Evolutionary conservation across 2,888 invertebrate genomes (phyloP), one percentile per base, ranked within the genome.

Genomic region (Gastracanthus pulcherrimus): DNA sequence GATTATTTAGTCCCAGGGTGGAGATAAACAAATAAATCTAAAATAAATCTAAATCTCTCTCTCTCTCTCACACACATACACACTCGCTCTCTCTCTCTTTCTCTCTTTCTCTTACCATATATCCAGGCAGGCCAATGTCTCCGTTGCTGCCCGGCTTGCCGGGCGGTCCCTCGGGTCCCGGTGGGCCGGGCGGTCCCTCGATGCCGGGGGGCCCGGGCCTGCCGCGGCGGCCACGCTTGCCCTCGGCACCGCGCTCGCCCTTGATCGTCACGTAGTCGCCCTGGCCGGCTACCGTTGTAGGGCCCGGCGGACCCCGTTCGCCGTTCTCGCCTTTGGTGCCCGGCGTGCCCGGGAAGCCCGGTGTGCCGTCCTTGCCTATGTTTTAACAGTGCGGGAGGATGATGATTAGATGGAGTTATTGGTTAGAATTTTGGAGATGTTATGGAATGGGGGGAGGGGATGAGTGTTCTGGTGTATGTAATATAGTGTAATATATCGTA

Each of bases 191-290:
- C 87, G 95, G 94, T 13, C 97, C 97, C 86, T 96, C 93, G 29
- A 93, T 93, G 64, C 95, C 95, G 48, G 93, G 92, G 70, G 94
- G 92, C 31, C 97, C 96, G 45, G 94, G 94, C 87, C 95, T 94
- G 13, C 97, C 97, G 86, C 96, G 93, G 83, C 96, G 93, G 2
- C 97, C 97, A 60, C 96, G 93, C 83, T 96, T 93, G 2, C 97
- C 97, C 60, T n/a, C 90, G 0, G 90, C 88, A 9, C 93, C 93
- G 82, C 91, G 92, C 74, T 92, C 92, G 11, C 92, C 93, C 87
- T 93, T 92, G 82, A 92, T 90, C 0, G 91, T 90, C 66, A 92
- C 89, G 84, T 91, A 92, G 81, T 92, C 92, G 4, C 90, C 91
- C 2, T 90, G 83, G 9, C 89, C 89, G 3, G 90, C 89, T 74